Base-by-base conservation (phyloP, 2,797 vertebrate species). In the Amphiprion clarkii region DNA sequence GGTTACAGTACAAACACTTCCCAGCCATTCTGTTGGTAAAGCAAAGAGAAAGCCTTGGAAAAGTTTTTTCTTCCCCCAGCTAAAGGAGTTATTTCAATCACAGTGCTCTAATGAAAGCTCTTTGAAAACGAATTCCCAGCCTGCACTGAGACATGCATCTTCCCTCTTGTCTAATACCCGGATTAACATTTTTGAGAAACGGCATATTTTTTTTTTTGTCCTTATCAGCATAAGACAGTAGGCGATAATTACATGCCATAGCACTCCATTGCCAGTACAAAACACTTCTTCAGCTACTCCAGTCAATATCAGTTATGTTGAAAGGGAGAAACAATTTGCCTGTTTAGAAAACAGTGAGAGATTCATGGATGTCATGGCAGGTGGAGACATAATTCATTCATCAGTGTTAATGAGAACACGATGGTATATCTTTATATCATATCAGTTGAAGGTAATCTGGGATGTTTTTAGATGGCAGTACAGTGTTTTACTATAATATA, bases 171-270 rank as follows among this genome's bases (percentile, higher is more conserved):
- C 76, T 85, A 82, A 89, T 84, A 86, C 82, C 63, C 51, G 48
- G 83, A 92, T 89, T 90, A 91, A 84, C 73, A 83, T 82, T 87
- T 87, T 86, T 71, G 64, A 81, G 69, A 84, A 61, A 52, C 52
- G 3, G 69, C 71, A 59, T 69, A 59, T 71, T 44, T 90, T 86
- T 82, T 72, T 60, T 72, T 60, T 61, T 57, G 7, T 2, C 36
- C 81, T 84, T 85, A 87, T 89, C 88, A 84, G 80, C 71, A 66
- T 61, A 73, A 85, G 83, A 81, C 87, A 91, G 82, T 74, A 3
- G 62, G 80, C 84, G 84, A 91, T 92, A 87, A 92, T 91, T 90
- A 85, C 62, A 74, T 71, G 71, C 65, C 60, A 60, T 61, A 66
- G 57, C 70, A 68, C 64, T 85, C 72, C 29, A 66, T 54, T 85